phyloP scores from a whole-genome alignment of 2,888 invertebrate genomes.

The Drosophila cracens region DNA sequence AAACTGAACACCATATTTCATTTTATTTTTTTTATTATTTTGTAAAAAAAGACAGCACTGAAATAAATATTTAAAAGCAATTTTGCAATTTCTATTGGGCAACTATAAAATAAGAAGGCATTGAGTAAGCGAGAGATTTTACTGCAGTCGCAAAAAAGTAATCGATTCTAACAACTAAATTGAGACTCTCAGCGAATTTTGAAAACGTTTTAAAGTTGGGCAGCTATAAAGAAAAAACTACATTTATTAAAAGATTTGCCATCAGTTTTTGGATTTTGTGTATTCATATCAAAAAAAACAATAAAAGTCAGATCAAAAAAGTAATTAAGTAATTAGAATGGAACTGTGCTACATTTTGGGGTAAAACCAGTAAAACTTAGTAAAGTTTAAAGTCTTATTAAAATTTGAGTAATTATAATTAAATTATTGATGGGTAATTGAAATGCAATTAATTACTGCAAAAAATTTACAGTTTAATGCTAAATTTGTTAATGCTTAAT shows the following conservation, averaged over 20 bases:
- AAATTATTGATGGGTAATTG: not conserved
- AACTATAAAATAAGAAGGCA: not conserved
- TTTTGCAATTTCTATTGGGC: slow-evolving; percentile 59
- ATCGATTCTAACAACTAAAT: too few species aligned
- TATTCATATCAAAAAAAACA: not conserved
- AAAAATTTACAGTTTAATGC: not conserved
- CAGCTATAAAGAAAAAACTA: not conserved
- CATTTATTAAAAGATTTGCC: not conserved
- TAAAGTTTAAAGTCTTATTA: not conserved
- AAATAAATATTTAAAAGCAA: slow-evolving; percentile 11
- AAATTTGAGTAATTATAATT: not conserved
- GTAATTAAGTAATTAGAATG: not conserved
- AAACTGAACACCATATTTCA: slow-evolving; percentile 15
- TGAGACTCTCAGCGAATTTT: too few species aligned
- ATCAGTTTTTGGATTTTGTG: not conserved
- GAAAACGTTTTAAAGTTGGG: not conserved
- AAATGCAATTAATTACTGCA: not conserved
- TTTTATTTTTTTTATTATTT: not conserved
- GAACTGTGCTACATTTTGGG: not conserved
- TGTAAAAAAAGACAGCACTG: slow-evolving; percentile 26
- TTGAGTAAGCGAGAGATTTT: not conserved
- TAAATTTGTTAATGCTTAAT: slow-evolving; percentile 28
- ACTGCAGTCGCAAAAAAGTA: not conserved
- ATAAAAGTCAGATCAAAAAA: not conserved
- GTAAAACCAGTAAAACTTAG: not conserved